phyloP scores from a whole-genome alignment of 2,113 vertebrate species.

The Hylia prasina region DNA sequence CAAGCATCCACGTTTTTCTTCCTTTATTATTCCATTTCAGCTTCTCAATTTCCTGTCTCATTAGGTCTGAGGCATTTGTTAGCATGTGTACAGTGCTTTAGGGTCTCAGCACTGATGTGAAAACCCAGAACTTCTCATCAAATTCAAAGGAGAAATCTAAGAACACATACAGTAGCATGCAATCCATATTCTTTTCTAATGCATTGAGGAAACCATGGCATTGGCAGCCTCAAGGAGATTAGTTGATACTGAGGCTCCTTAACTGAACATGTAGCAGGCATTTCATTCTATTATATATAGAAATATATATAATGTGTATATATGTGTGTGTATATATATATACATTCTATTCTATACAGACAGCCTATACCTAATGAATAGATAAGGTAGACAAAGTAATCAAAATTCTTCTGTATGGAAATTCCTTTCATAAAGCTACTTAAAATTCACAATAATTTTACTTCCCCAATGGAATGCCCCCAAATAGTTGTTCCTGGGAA shows the following conservation, averaged over 20 bases:
- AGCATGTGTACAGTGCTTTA: neutral
- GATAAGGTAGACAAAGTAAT: neutral
- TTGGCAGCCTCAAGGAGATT: neutral
- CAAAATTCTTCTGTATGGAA: neutral
- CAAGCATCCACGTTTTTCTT: neutral
- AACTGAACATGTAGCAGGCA: neutral
- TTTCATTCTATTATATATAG: neutral
- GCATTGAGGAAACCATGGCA: neutral
- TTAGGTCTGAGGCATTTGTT: neutral
- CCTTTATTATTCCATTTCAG: neutral
- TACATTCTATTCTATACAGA: neutral
- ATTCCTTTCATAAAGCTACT: neutral
- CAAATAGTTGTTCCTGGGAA: neutral
- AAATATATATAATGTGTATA: neutral
- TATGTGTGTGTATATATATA: neutral
- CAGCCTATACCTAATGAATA: neutral
- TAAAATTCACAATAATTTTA: neutral
- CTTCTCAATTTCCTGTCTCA: conserved; percentile 28
- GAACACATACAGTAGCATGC: neutral
- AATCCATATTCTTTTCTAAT: neutral
- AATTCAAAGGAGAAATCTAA: neutral
- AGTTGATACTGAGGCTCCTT: neutral
- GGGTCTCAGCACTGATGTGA: neutral
- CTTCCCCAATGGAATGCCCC: neutral
- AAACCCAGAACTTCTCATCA: neutral